phyloP scores from a whole-genome alignment of 1,140 invertebrate genomes.

The Drosophila fuyamai region DNA sequence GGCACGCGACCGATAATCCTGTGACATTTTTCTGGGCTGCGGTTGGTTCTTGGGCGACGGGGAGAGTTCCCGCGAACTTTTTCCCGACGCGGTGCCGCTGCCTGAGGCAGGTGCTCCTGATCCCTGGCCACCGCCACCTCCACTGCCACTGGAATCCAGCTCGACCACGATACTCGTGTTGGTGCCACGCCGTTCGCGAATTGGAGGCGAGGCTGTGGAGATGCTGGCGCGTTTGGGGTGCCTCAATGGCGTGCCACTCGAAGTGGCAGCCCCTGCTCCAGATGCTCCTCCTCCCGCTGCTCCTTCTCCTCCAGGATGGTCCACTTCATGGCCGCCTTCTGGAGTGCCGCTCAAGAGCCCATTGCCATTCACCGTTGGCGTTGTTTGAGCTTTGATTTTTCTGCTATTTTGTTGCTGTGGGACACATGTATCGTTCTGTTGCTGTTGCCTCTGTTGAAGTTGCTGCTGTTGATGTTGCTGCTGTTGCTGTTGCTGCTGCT shows the following conservation, averaged over 20 bases:
- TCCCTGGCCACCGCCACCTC: slow-evolving; percentile 6
- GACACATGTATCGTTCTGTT: slow-evolving; percentile 27
- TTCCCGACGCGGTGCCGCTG: slow-evolving; percentile 68
- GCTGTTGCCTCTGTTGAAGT: slow-evolving; percentile 16
- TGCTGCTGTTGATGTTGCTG: slow-evolving; percentile 50
- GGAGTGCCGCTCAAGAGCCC: slow-evolving; percentile 54
- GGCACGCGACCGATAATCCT: slow-evolving; percentile 82
- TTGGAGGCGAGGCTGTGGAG: slow-evolving; percentile 57
- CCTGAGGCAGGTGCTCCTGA: slow-evolving; percentile 53
- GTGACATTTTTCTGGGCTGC: slow-evolving; percentile 79
- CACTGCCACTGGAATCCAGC: slow-evolving; percentile 44
- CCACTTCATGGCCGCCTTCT: slow-evolving; percentile 60
- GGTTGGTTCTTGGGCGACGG: slow-evolving; percentile 82
- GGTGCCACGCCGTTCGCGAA: slow-evolving; percentile 64
- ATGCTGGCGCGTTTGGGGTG: slow-evolving; percentile 76
- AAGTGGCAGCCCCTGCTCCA: not conserved
- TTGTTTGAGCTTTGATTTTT: slow-evolving; percentile 60
- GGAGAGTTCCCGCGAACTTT: slow-evolving; percentile 82
- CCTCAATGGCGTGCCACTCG: slow-evolving; percentile 60
- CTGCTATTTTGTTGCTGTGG: slow-evolving; percentile 61
- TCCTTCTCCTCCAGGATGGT: slow-evolving; percentile 36
- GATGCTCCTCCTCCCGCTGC: slow-evolving; percentile 3
- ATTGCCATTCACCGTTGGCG: slow-evolving; percentile 67
- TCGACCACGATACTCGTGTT: slow-evolving; percentile 76
- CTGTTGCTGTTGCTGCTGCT: slow-evolving; percentile 41